Evolutionary conservation across 2,113 vertebrate species (phyloP), one percentile per base, ranked within the genome.

Genomic region (Phocoena phocoena): DNA sequence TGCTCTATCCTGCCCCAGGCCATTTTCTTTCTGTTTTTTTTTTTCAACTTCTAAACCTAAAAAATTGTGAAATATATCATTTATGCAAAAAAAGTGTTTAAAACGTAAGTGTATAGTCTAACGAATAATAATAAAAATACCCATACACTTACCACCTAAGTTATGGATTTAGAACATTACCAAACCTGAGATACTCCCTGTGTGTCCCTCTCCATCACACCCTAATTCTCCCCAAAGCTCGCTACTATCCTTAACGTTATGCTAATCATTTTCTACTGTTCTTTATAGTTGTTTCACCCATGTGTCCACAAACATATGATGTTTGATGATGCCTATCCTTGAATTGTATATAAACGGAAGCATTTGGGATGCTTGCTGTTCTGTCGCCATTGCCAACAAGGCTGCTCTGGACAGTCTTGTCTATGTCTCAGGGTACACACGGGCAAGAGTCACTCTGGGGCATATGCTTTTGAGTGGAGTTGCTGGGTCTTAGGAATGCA

Each of bases 31-130:
- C 65, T 83, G 71, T 73, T 15, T 21, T 76, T 3, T 20, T 63
- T 63, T 96, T 53, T 87, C 21, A 12, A 47, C 55, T 81, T 88
- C n/a, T 84, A 73, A 95, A 63, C 84, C 31, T 79, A 71, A 93
- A 83, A 81, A 41, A 76, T 71, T 41, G 23, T 50, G 65, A 92
- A 71, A 25, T 21, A 44, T 26, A 17, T 71, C 18, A 50, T 26
- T 38, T 44, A 20, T 71, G n/a, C n/a, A 63, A 44, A 44, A 93
- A 84, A 15, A 38, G 63, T 73, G 3, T 80, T 88, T 73, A 36
- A 88, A 88, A 44, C 17, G 6, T 17, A 26, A 3, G 6, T 36
- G 23, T 47, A 17, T n/a, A 53, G n/a, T 36, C 21, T 84, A 76
- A 55, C n/a, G 17, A 70, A 50, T 41, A 47, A 76, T 62, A 60